Conservation (phyloP, 2,113 vertebrate species). For the Pachycephala philippinensis region DNA sequence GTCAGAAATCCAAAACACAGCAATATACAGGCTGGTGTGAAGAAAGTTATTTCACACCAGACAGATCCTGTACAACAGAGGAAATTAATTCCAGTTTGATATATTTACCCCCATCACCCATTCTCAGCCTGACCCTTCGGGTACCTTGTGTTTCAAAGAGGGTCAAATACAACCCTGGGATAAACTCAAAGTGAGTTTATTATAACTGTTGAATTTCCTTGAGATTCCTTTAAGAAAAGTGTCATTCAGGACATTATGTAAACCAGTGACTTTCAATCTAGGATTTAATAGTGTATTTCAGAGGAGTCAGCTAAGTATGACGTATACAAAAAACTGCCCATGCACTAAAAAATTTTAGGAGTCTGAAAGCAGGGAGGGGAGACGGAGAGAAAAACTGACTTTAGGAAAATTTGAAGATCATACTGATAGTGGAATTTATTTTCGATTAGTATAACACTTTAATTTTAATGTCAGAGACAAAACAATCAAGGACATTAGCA, state of each 20-base stretch:
- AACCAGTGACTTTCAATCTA: background rate
- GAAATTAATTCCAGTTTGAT: background rate
- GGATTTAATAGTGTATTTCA: background rate
- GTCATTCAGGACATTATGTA: background rate
- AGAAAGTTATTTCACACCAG: background rate
- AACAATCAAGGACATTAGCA: background rate
- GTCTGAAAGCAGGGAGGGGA: fast-evolving
- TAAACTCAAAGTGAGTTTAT: background rate
- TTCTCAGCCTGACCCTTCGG: background rate
- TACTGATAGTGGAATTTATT: background rate
- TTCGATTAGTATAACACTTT: background rate
- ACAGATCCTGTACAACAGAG: background rate
- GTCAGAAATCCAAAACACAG: background rate
- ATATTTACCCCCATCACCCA: background rate
- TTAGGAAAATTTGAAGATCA: background rate
- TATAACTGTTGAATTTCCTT: background rate
- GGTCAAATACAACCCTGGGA: background rate
- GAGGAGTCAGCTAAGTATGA: background rate
- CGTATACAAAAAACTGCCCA: background rate
- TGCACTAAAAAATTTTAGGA: background rate
- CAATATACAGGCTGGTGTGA: background rate
- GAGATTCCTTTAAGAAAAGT: background rate
- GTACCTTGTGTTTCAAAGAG: background rate
- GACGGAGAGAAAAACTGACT: background rate
- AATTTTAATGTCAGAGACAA: background rate